These are phyloP conservation scores for Catotricha subobsoleta DNA, from an alignment of 2,888 invertebrate genomes.

Conservation along the genomic window DNA sequence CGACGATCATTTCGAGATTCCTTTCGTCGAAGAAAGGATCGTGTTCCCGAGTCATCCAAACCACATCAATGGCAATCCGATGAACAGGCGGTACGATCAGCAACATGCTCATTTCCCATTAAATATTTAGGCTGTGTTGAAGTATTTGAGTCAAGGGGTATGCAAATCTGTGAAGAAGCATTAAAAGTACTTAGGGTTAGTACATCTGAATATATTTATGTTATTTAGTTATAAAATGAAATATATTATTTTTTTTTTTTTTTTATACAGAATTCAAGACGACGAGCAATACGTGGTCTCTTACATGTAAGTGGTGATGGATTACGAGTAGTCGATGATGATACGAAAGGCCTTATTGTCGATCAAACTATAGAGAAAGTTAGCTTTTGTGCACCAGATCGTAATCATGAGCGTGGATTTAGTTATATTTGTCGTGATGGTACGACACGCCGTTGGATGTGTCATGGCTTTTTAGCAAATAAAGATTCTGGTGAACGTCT, in stretches of 20 bases:
- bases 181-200: conserved; percentile 88
- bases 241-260: conserved; percentile 9
- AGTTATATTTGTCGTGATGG: conserved; percentile 99
- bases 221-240: conserved; percentile 2
- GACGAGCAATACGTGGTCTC: conserved; percentile 75
- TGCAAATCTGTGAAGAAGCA: conserved; percentile 99
- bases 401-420: conserved; percentile 89
- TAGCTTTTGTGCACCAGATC: conserved; percentile 99
- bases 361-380: conserved; percentile 99
- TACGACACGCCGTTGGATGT: conserved; percentile 98
- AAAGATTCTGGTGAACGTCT: conserved; percentile 94
- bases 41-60: conserved; percentile 79
- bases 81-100: conserved; percentile 86
- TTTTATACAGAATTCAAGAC: conserved; percentile 56
- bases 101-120: conserved; percentile 93
- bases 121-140: conserved; percentile 99
- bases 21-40: conserved; percentile 79
- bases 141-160: conserved; percentile 97
- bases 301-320: conserved; percentile 90
- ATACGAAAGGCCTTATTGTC: conserved; percentile 94
- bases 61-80: conserved; percentile 98
- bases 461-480: conserved; percentile 93
- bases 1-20: conserved; percentile 83
- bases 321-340: conserved; percentile 92
- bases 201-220: conserved; percentile 12